Evolutionary conservation across 1,140 invertebrate species (phyloP), one percentile per base, ranked within the genome.

Genomic region (Drosophila biarmipes): DNA sequence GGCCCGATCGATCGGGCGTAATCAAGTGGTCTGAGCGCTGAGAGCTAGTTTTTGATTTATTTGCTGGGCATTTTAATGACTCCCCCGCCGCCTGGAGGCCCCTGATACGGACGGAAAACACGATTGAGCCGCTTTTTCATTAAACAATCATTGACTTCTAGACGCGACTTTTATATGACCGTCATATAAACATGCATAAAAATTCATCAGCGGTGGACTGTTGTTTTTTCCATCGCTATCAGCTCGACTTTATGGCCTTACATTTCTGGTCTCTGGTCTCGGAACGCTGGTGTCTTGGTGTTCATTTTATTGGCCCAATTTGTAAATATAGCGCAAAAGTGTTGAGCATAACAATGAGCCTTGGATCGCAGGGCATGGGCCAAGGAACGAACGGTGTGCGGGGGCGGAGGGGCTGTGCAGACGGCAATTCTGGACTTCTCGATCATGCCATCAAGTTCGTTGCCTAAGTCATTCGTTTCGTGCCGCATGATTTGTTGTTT

Each of bases 241-340:
- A 66, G 67, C 51, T 78, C 72, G 49, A 52, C 84, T 86, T 87
- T 77, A 87, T 84, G 52, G 79, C 78, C 79, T 79, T 77, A 87
- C 84, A 79, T 73, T 89, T 89, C 79, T 77, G 55, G 66, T 52
- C 38, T 89, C 79, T 77, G 55, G 66, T 52, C 38, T 66, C 27
- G 66, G 24, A 37, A 56, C 37, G 21, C 11, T 35, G 66, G 34
- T 75, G 64, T 49, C 51, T 58, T 87, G 79, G 84, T 89, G 84
- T 89, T 89, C 76, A 77, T 89, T 89, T 89, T 89, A 89, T 89
- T 89, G 84, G 84, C 84, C 84, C 84, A 89, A 89, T 90, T 89
- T 89, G 84, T 89, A 80, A 89, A 87, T 90, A 89, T 90, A 84
- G 84, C 84, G 80, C 76, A 89, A 77, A 89, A 90, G 80, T 89